These are phyloP conservation scores for Lordiphosa andalusiaca DNA, from an alignment of 2,888 invertebrate genomes.

Conservation along the genomic window DNA sequence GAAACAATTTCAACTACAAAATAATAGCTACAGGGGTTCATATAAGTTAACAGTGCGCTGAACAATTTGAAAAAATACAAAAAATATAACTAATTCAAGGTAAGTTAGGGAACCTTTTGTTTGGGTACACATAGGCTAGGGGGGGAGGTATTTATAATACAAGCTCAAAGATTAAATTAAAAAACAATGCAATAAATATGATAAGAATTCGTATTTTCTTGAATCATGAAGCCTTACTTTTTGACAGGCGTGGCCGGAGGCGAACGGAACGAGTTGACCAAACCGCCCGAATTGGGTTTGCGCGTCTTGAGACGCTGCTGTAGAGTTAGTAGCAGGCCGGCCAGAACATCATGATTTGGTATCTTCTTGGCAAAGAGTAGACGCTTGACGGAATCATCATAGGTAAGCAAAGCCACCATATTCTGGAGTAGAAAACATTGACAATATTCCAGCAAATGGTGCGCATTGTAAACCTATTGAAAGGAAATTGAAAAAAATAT, in stretches of 20 bases:
- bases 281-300: slow-evolving; percentile 59
- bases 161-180: slow-evolving; percentile 48
- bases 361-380: slow-evolving; percentile 93
- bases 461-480: slow-evolving; percentile 90
- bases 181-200: slow-evolving; percentile 69
- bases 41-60: slow-evolving; percentile 67
- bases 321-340: slow-evolving; percentile 88
- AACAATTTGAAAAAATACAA: slow-evolving; percentile 57
- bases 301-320: slow-evolving; percentile 90
- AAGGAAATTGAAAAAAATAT: rapidly evolving
- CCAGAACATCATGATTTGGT: slow-evolving; percentile 93
- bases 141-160: slow-evolving; percentile 52
- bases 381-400: slow-evolving; percentile 93
- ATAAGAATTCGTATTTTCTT: slow-evolving; percentile 20
- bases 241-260: slow-evolving; percentile 66
- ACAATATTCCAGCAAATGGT: slow-evolving; percentile 92
- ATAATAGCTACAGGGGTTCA: slow-evolving; percentile 55
- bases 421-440: slow-evolving; percentile 94
- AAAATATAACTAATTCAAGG: slow-evolving; percentile 49
- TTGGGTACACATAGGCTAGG: slow-evolving; percentile 9
- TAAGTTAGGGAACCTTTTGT: not conserved
- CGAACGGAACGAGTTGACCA: slow-evolving; percentile 72
- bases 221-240: slow-evolving; percentile 37
- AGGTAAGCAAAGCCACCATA: slow-evolving; percentile 95
- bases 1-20: slow-evolving; percentile 69